Base-by-base conservation (phyloP, 2,888 invertebrate genomes). In the Microctonus brassicae region DNA sequence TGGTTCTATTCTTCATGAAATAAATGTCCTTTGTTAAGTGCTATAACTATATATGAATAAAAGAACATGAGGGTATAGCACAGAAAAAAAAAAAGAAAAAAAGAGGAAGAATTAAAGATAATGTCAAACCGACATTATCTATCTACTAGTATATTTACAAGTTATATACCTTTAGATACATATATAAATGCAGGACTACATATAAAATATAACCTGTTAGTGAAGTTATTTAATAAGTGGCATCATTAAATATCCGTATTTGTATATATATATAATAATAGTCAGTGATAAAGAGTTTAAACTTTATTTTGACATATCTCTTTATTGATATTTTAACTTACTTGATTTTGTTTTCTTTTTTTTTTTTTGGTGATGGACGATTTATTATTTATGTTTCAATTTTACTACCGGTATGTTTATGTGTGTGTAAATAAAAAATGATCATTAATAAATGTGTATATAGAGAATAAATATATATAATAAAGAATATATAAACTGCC, bases 1-100 rank as follows among this genome's bases (percentile, higher is more conserved):
- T 70, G 64, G 64, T 57, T 42, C 53, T 65, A 64, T 70, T 57
- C 42, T 65, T 57, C 34, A 36, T 52, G 52, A 26, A 53, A 61
- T 69, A 61, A 53, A 33, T 70, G 64, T 64, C 24, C 33, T 33
- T 42, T 47, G 34, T 53, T 36, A 33, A 61, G 61, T 52, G 47
- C 10, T 10, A 36, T n/a, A 26, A n/a, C n/a, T 57, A 57, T 13
- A 17, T 47, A 47, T 17, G 10, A 5, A 17, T 47, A n/a, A 7
- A 47, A 47, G 20, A 47, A 17, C 1, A 17, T 1, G 20, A 47
- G 17, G 13, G 55, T 24, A 55, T 22, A 55, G 20, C 11, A 29
- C 29, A 29, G 29, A 29, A 7, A 29, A 29, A 29, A 29, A 29
- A 29, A 29, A 5, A 29, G 7, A 22, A 10, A 55, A 22, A 55